Evolutionary conservation across 1,140 invertebrate genomes (phyloP), one percentile per base, ranked within the genome.

Genomic region (Drosophila miranda): DNA sequence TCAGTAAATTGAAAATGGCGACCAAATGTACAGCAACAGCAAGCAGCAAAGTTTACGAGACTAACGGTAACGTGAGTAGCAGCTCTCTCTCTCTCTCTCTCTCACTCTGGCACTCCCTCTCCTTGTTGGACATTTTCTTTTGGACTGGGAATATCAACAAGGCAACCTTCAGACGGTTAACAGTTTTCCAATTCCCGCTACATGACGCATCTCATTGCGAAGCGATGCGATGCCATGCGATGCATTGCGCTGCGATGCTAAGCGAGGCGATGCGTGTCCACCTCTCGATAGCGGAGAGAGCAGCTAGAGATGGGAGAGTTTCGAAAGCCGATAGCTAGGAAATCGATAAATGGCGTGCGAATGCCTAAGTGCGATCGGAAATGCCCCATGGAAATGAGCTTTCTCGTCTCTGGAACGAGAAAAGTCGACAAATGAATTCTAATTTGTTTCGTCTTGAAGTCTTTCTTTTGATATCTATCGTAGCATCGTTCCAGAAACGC

Each of bases 1-100:
- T 61, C 78, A 80, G 78, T 80, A 80, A 80, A 80, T 80, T 80
- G 77, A 80, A 80, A 80, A 80, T 72, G 77, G 71, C 77, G 64
- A 63, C 51, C 76, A 75, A 78, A 79, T 78, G 75, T 66, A 64
- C 75, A 75, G 60, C 67, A 43, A 67, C 41, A 38, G 61, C 64
- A 48, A 42, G 64, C 64, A 34, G 64, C 49, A 68, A 68, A 66
- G 64, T 67, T 55, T 66, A 54, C 64, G 64, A 64, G 28, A 38
- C 34, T 42, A 14, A 52, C 58, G 50, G 50, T 56, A 60, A 54
- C 60, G 58, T 61, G 41, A 57, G n/a, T n/a, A n/a, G 23, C 4
- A 26, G 23, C 23, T 23, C 23, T 23, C 58, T 26, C 26, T 14
- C 62, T n/a, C 46, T 11, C 45, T 28, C 11, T 14, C 23, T 28